Conservation (phyloP, 2,113 vertebrate genomes). For the Sialia sialis region DNA sequence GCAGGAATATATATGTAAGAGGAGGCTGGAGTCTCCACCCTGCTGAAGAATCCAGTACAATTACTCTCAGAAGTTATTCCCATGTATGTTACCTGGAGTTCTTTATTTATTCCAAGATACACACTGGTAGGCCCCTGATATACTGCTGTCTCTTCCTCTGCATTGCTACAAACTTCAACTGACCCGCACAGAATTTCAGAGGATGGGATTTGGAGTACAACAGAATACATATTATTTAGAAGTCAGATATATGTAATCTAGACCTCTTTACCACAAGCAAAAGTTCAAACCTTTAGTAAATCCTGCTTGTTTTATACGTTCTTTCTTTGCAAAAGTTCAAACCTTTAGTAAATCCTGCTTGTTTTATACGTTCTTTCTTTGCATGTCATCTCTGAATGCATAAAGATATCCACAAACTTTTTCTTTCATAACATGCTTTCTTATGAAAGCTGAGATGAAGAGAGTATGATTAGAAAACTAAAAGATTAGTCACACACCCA, state of each 20-base stretch:
- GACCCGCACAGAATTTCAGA: not conserved
- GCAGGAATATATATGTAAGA: not conserved
- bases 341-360: not conserved
- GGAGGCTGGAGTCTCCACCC: not conserved
- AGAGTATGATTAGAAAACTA: not conserved
- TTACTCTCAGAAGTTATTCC: not conserved
- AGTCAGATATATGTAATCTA: not conserved
- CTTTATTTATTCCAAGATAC: not conserved
- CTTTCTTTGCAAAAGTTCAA: not conserved
- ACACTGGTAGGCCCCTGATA: not conserved
- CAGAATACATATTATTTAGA: not conserved
- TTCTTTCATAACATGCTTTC: not conserved
- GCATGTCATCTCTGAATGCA: not conserved
- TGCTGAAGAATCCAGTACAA: not conserved
- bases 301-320: not conserved
- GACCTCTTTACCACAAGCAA: not conserved
- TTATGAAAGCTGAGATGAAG: not conserved
- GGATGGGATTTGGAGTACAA: not conserved
- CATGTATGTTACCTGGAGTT: not conserved
- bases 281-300: not conserved
- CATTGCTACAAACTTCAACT: not conserved
- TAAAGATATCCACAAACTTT: not conserved
- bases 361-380: not conserved
- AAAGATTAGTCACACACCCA: conserved; percentile 3
- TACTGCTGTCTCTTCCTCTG: not conserved